Base-by-base conservation (phyloP, 2,888 invertebrate genomes). In the Sylvicola cinctus region DNA sequence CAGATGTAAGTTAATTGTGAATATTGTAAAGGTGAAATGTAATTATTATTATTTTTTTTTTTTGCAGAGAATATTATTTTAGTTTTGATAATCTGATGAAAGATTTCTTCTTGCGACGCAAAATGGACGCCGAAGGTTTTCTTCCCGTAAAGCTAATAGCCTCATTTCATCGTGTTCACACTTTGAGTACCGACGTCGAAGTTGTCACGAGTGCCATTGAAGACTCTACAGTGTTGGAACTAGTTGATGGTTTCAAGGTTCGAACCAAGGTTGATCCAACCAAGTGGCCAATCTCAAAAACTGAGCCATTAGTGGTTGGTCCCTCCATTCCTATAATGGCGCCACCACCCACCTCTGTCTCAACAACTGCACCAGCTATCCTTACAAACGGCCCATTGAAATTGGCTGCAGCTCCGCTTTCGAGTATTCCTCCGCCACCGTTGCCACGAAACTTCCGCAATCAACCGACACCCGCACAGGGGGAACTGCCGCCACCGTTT, bases 21-120 rank as follows among this genome's bases (percentile, higher is more conserved):
- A 13, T 15, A 39, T 39, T 33, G 27, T 15, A 8, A 25, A 27
- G 16, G 30, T 32, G 29, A 4, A 36, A 28, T 32, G 25, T 27
- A 11, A 16, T 29, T 15, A 12, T 20, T 31, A 34, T 40, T 28
- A 13, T 39, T 36, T 41, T 39, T 44, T 41, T 42, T 40, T 42
- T 38, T 63, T 69, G 27, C 66, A 96, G 95, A 53, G 96, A 98
- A 62, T 98, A 98, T 63, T 98, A 98, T 70, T 96, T 98, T 65
- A 91, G 91, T 47, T 79, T 81, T 43, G 93, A 93, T 50, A 98
- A 98, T 63, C 65, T 98, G 36, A 74, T 81, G 45, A 74, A 85
- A 46, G 98, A 98, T 54, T 88, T 95, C 65, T 98, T 88, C 66
- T 67, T 98, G 43, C 74, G 96, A 23, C 74, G 93, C 45, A 91